Base-by-base conservation (phyloP, 2,113 vertebrate species). In the Bolborhynchus lineola region DNA sequence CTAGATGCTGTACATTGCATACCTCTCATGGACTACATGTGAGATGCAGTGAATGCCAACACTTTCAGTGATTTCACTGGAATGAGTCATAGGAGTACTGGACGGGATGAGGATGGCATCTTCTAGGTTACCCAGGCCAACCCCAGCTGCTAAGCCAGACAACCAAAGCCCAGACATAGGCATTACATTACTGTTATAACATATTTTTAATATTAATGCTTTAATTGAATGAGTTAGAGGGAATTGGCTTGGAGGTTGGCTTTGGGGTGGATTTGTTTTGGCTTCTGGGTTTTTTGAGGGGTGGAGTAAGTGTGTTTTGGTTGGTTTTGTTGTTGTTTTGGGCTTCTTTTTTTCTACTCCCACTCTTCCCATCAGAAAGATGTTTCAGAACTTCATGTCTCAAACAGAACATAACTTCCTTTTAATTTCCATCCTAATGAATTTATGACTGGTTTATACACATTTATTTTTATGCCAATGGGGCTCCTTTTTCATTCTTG, bases 181-280 rank as follows among this genome's bases (percentile, higher is more conserved):
- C 21, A 46, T 47, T 71, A 57, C 3, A 31, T 69, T 39, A 78
- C 16, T 28, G 28, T 7, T 20, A 21, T 25, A 13, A 49, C 19
- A 3, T 16, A 13, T 29, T 60, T 83, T 55, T n/a, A 4, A 64
- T 4, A 5, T 63, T 64, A 28, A 57, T 19, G 37, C 23, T 59
- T 24, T 59, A 59, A 59, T 26, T 46, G 60, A 53, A 74, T 9
- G 14, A 60, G 4, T 80, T 62, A 19, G 12, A 75, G 26, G 6
- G 20, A 2, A 37, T 53, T 4, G 24, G 6, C 1, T 33, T 62
- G 55, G 20, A 25, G 16, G 11, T 39, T 4, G 19, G 7, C 1
- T 33, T 62, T 63, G 20, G 25, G 16, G 16, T 18, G 42, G 13
- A 28, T 41, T 60, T 17, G 50, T 31, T 71, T 35, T 35, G 20